Base-by-base conservation (phyloP, 2,888 invertebrate species). In the Physocephala rufipes region DNA sequence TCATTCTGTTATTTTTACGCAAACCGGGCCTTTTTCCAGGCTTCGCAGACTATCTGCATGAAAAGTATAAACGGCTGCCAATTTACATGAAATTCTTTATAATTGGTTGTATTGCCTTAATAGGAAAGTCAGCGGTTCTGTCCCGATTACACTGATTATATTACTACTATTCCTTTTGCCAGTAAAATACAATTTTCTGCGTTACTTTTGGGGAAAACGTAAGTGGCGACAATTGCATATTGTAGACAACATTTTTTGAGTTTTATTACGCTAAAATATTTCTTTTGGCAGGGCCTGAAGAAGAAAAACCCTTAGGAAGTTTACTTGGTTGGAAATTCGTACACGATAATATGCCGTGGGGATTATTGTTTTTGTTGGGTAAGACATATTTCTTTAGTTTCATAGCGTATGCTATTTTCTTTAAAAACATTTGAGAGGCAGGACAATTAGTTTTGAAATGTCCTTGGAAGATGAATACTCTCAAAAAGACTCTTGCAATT, bases 271-370 rank as follows among this genome's bases (percentile, higher is more conserved):
- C n/a, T n/a, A n/a, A n/a, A n/a, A n/a, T 28, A 12, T 3, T 28
- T 24, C 21, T 16, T 16, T 16, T 62, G n/a, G 30, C 62, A 28
- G 45, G 58, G 15, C 47, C 59, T 0, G 66, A 36, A 2, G 47
- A 55, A 24, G 43, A 45, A 7, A 13, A 19, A 13, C 43, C 15
- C 9, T 12, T 24, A 5, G 16, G 90, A 0, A 89, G 91, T 0
- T 86, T 95, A 21, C 89, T 95, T 36, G 91, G 91, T 1, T 96
- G 96, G 95, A 90, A 90, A 63, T 90, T 90, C 24, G 88, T 94
- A 5, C 92, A 94, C 78, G 89, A 91, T 71, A 92, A 93, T 79
- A 89, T 95, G 76, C 94, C 95, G 0, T 96, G 95, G 95, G 94
- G 95, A 13, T 88, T 96, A 0, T 89, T 95, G 24, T 90, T 95